These are phyloP conservation scores for Hestina assimilis DNA, from an alignment of 1,140 invertebrate genomes.

Conservation along the genomic window DNA sequence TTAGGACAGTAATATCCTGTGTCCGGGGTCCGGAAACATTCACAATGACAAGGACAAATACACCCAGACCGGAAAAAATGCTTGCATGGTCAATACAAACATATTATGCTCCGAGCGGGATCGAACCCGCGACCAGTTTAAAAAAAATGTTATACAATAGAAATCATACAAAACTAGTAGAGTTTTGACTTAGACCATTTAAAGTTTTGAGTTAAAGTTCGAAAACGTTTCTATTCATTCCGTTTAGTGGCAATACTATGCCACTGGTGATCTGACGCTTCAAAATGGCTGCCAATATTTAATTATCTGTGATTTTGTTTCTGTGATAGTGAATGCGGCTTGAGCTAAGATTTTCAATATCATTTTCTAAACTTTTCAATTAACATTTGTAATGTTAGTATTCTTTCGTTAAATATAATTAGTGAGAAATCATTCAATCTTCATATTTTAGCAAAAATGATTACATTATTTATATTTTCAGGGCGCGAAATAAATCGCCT, in stretches of 20 bases:
- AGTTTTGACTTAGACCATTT: too few relatives aligned
- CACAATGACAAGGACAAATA: too few relatives aligned
- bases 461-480: conserved; percentile 34
- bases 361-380: background rate
- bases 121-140: too few relatives aligned
- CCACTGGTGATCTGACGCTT: conserved; percentile 10
- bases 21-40: too few relatives aligned
- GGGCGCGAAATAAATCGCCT: conserved; percentile 82
- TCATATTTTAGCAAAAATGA: background rate
- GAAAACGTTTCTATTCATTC: too few relatives aligned
- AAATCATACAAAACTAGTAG: too few relatives aligned
- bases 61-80: too few relatives aligned
- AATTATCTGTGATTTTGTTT: conserved; percentile 20
- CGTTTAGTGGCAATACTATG: conserved; percentile 8
- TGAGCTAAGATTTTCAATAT: background rate
- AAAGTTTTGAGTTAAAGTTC: too few relatives aligned
- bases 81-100: too few relatives aligned
- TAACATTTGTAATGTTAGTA: conserved; percentile 18
- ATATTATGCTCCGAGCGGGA: too few relatives aligned
- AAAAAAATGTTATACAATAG: too few relatives aligned
- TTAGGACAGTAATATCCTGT: too few relatives aligned
- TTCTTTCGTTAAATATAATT: background rate
- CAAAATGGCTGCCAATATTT: conserved; percentile 21
- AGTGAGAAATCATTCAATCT: background rate
- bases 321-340: conserved; percentile 5